Evolutionary conservation across 2,113 vertebrate species (phyloP), one percentile per base, ranked within the genome.

Genomic region (Balaeniceps rex): DNA sequence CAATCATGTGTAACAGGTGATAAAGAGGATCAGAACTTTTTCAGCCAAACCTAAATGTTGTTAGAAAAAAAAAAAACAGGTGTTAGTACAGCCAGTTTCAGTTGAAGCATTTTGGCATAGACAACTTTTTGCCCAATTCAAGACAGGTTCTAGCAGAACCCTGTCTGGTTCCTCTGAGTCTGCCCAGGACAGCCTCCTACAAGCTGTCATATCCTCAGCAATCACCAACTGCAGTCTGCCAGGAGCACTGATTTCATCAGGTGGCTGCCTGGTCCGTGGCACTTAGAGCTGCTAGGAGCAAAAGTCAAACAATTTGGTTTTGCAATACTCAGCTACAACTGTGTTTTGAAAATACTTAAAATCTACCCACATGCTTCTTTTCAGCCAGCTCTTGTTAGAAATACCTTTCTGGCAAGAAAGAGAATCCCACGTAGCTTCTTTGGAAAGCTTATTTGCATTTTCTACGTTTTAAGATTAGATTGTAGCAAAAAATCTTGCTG

Each of bases 271-370:
- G 23, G 8, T 66, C 70, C 51, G 54, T 0, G 4, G 21, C 51
- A 81, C 21, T 51, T 46, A 51, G 24, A 78, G 65, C 52, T 82
- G 42, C 38, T 31, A 65, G 34, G 29, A 71, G 72, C 44, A 55
- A 15, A 91, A 84, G 57, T 58, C 60, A 90, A 93, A 88, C 13
- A 19, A 17, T 46, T 83, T 54, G 12, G 6, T 84, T 88, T 76
- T 84, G 26, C 66, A 91, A 65, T 52, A 61, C 10, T 72, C 40
- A 47, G 33, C 25, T 79, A 75, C 33, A 69, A 60, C 23, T 40
- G 21, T 71, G 38, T 82, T 96, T 89, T 68, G 64, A 90, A 92
- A 88, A 86, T 86, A 92, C 55, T 90, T 88, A 76, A 69, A 40
- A 77, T 55, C 44, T 58, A 82, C 61, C 77, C 54, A 86, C 1